phyloP scores from a whole-genome alignment of 2,797 vertebrate species.

The Pangasius macronema region DNA sequence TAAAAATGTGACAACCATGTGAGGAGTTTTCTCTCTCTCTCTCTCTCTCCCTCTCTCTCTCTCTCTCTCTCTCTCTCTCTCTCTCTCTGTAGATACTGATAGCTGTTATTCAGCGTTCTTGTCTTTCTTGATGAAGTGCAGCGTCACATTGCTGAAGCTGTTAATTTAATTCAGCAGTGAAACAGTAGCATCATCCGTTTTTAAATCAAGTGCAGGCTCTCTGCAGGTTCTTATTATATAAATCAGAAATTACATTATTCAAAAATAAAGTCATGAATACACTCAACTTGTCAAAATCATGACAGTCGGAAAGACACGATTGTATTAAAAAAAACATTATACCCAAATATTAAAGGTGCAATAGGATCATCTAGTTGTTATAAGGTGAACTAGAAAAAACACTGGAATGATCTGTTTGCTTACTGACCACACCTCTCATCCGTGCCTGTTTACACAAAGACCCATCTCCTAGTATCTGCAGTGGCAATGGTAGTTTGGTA shows the following conservation, averaged over 20 bases:
- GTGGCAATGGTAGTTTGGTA: background rate
- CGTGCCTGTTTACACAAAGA: background rate
- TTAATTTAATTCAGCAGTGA: background rate
- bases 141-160: background rate
- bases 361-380: background rate
- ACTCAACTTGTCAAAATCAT: background rate
- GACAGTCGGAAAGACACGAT: background rate
- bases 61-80: background rate
- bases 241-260: background rate
- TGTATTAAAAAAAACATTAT: background rate
- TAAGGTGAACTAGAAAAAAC: background rate
- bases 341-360: background rate
- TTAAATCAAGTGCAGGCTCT: background rate
- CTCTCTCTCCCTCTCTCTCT: constrained; percentile 9
- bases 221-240: background rate
- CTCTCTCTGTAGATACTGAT: background rate
- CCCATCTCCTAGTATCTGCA: background rate
- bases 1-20: constrained; percentile 15
- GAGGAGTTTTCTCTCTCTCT: background rate
- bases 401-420: background rate
- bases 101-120: background rate
- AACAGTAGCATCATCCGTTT: background rate
- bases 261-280: background rate
- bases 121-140: constrained; percentile 7
- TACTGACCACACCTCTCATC: background rate